Percentiles rank a stretch among this genome's conserved stretches.
These are phyloP conservation scores for Tenebrosternarchus preto DNA, from an alignment of 2,113 vertebrate genomes.

Conservation along the genomic window DNA sequence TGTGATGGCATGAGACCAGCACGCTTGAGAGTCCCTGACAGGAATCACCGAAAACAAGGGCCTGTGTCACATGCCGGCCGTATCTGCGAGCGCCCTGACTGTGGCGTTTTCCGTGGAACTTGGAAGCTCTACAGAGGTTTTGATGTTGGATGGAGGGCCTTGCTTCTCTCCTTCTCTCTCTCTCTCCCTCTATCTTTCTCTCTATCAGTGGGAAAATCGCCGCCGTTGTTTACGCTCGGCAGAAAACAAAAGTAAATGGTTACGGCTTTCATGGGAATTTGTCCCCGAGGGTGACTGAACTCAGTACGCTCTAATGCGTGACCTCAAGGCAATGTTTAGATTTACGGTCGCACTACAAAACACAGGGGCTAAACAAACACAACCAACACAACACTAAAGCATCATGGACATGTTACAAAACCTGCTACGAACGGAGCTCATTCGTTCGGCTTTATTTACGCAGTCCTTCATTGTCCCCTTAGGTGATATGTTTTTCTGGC, in stretches of 20 bases:
- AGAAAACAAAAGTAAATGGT: conserved; percentile 53
- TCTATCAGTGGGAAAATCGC: conserved; percentile 41
- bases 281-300: conserved; percentile 43
- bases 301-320: conserved; percentile 42
- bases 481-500: background rate
- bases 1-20: conserved; percentile 13
- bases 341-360: conserved; percentile 41
- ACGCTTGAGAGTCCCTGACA: background rate
- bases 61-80: background rate
- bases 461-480: background rate
- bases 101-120: background rate
- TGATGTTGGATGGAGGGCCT: conserved; percentile 30
- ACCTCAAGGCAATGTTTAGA: conserved; percentile 48
- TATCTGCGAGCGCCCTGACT: conserved; percentile 1
- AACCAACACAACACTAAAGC: background rate
- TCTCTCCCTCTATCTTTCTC: background rate
- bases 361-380: conserved; percentile 1
- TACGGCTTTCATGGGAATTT: conserved; percentile 51
- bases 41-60: conserved; percentile 27
- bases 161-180: background rate
- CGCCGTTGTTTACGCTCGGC: conserved; percentile 45
- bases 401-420: background rate
- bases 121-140: conserved; percentile 45
- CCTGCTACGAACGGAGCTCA: background rate
- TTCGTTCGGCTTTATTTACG: background rate